Base-by-base conservation (phyloP, 2,113 vertebrate species). In the Antechinus stuartii region DNA sequence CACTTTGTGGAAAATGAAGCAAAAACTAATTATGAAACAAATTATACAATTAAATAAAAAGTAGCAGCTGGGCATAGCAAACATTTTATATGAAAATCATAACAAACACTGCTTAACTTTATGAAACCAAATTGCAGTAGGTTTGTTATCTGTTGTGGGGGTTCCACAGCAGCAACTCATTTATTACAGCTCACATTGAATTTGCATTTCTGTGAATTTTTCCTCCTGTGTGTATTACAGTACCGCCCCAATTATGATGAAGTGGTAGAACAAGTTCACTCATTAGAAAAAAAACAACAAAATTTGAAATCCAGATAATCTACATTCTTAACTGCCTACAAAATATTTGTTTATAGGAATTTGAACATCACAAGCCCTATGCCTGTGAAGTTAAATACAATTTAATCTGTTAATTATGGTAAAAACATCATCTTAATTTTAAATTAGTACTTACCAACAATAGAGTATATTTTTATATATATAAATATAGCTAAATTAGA, bases 1-100 rank as follows among this genome's bases (percentile, higher is more conserved):
- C 46, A 57, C 25, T 25, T 91, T 4, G 30, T 76, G 90, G 46
- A 96, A 98, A 98, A 97, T 91, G 56, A 93, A 98, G 26, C 3
- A 91, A 93, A 97, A 90, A n/a, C 26, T 92, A 92, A 68, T 61
- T 94, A 56, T 90, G 5, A 97, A 97, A 35, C 1, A 97, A 96
- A 96, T 95, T 92, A 91, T 94, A 2, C 3, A 91, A 22, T 11
- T 91, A 97, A 97, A 30, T 96, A 92, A 96, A 55, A 95, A 90
- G 91, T 57, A 95, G 25, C 26, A 96, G 19, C 4, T 96, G 23
- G 96, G 16, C 61, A 96, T 90, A 55, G 11, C 14, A 96, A 95
- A 50, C 0, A 92, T 94, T 96, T 97, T 94, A 92, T 1, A 54
- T 94, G 3, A 97, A 95, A 96, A 93, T 91, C 23, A 94, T 55